Conservation (phyloP, 2,888 invertebrate genomes). For the Ophion obscuratus region DNA sequence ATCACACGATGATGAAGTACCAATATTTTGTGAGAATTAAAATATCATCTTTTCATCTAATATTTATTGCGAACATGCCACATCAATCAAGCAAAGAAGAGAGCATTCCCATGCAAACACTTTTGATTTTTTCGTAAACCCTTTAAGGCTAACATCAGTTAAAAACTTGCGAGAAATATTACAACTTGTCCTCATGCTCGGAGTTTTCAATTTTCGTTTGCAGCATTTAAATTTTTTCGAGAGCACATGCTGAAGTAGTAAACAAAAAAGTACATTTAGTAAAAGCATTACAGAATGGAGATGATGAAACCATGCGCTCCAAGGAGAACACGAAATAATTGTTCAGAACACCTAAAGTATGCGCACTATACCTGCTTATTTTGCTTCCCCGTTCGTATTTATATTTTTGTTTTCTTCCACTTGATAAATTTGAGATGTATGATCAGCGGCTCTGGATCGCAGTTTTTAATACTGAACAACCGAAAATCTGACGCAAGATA, state of each 20-base stretch:
- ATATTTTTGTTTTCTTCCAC: neutral
- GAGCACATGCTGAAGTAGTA: neutral
- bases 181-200: too few relatives aligned
- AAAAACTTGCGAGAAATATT: too few relatives aligned
- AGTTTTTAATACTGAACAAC: slow-evolving; percentile 17
- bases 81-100: neutral
- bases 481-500: neutral
- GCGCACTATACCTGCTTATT: slow-evolving; percentile 54
- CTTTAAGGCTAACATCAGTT: neutral
- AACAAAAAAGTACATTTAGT: neutral
- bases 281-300: neutral
- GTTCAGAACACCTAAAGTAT: neutral
- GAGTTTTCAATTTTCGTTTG: neutral
- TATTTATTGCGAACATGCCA: neutral
- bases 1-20: neutral
- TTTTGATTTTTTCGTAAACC: too few relatives aligned
- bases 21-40: neutral
- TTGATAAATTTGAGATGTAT: slow-evolving; percentile 6
- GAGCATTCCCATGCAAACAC: slow-evolving; percentile 11
- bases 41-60: neutral
- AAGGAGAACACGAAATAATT: neutral
- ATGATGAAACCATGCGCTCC: neutral
- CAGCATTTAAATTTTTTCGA: neutral
- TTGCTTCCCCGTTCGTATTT: neutral
- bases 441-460: neutral